A percentile compares a stretch with the other conserved stretches of the same genome.
phyloP scores from a whole-genome alignment of 2,797 vertebrate genomes.

The Meda fulgida region DNA sequence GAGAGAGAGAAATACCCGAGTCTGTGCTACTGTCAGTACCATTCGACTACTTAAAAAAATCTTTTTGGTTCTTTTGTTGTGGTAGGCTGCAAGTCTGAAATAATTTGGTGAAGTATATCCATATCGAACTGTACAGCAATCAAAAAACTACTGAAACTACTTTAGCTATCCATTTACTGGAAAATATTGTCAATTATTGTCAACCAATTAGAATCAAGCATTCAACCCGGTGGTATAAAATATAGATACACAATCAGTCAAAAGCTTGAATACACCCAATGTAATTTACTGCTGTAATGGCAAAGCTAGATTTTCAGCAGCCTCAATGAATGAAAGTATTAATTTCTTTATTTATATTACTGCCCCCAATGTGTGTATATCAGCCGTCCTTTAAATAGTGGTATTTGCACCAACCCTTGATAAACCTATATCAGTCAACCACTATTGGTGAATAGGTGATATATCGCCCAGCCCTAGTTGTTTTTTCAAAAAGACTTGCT shows the following conservation, averaged over 20 bases:
- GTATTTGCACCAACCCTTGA: background rate
- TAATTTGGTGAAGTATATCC: background rate
- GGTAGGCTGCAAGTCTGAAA: background rate
- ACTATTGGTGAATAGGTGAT: background rate
- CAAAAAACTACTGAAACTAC: background rate
- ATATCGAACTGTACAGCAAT: background rate
- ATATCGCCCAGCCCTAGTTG: background rate
- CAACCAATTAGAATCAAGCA: constrained; percentile 1
- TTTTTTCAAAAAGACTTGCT: background rate
- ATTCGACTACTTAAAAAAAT: background rate
- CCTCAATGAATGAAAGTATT: background rate
- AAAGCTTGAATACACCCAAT: background rate
- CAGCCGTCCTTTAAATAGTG: background rate
- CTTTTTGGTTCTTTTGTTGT: background rate
- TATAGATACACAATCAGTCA: background rate
- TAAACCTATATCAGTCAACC: background rate
- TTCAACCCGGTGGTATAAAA: background rate
- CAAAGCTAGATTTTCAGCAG: background rate
- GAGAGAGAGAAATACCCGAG: no score
- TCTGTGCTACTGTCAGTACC: background rate
- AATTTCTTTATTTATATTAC: background rate
- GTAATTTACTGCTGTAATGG: background rate
- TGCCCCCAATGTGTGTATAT: background rate
- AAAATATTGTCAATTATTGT: background rate
- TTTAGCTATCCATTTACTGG: background rate